Evolutionary conservation across 2,888 invertebrate species (phyloP).

Genomic region (Eueremaeus valkanovi): DNA sequence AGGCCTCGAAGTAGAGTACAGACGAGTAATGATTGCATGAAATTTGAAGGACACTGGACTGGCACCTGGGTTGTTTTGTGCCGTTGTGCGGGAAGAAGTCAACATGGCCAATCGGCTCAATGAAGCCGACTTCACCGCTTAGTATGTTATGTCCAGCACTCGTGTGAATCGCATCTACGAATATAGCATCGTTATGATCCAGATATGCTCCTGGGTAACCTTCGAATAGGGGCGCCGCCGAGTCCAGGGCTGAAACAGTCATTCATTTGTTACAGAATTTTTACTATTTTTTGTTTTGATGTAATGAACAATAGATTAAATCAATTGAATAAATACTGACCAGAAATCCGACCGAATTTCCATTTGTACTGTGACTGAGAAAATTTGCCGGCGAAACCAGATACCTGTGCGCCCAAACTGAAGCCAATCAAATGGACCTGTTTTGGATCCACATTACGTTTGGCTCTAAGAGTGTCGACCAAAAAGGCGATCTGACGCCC

Average conservation of each 20-base stretch:
- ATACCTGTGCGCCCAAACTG: constrained; percentile 39
- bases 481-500: constrained; percentile 40
- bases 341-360: constrained; percentile 42
- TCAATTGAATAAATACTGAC: not conserved
- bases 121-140: constrained; percentile 46
- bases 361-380: constrained; percentile 5
- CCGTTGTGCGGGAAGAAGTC: constrained; percentile 53
- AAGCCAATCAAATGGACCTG: constrained; percentile 42
- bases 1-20: constrained; percentile 8
- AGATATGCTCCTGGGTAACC: constrained; percentile 26
- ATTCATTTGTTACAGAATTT: no score
- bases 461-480: constrained; percentile 21
- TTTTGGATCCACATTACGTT: not conserved
- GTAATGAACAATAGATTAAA: no score
- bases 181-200: constrained; percentile 49
- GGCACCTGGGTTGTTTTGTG: constrained; percentile 29
- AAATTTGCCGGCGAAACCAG: constrained; percentile 36
- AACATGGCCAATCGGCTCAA: constrained; percentile 49
- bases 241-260: constrained; percentile 36
- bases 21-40: constrained; percentile 30
- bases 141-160: constrained; percentile 47
- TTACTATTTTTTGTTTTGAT: no score
- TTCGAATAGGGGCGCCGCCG: constrained; percentile 39
- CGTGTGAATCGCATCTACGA: constrained; percentile 53
- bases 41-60: not conserved